These are phyloP conservation scores for Sander lucioperca DNA, from an alignment of 2,113 vertebrate species.

Conservation along the genomic window DNA sequence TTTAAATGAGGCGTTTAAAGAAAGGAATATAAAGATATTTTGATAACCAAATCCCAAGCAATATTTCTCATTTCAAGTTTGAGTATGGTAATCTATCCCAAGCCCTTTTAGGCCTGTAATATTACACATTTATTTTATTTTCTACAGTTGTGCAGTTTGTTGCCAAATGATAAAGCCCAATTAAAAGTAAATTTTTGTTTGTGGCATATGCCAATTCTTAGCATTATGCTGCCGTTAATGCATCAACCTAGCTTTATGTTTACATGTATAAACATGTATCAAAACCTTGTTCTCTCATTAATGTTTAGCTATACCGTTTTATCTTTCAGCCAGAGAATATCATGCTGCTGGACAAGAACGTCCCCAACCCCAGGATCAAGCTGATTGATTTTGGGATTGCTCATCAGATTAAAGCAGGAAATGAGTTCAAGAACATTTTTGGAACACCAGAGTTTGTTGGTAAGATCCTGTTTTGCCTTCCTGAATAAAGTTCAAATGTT, in stretches of 20 bases:
- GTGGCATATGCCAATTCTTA: neutral
- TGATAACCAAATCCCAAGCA: neutral
- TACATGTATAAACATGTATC: neutral
- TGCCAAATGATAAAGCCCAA: neutral
- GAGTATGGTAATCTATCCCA: neutral
- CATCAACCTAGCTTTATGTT: neutral
- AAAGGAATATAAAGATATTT: neutral
- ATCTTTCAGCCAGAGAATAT: conserved; percentile 93
- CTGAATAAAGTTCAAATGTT: neutral
- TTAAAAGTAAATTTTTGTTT: neutral
- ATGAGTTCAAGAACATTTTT: conserved; percentile 98
- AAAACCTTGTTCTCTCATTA: neutral
- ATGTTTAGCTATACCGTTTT: rapidly evolving
- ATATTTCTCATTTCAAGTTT: neutral
- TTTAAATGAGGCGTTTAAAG: neutral
- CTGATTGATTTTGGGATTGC: conserved; percentile 98
- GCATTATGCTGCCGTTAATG: neutral
- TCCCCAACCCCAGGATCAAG: conserved; percentile 94
- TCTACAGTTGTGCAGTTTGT: neutral
- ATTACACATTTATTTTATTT: neutral
- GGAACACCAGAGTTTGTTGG: conserved; percentile 98
- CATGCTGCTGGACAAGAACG: conserved; percentile 96
- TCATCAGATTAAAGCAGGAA: conserved; percentile 96
- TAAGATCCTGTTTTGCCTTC: conserved; percentile 71
- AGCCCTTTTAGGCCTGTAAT: neutral